A percentile compares a stretch with the other conserved stretches of the same genome.
Evolutionary conservation across 2,888 invertebrate genomes (phyloP).

Genomic region (Salpingus planirostris): DNA sequence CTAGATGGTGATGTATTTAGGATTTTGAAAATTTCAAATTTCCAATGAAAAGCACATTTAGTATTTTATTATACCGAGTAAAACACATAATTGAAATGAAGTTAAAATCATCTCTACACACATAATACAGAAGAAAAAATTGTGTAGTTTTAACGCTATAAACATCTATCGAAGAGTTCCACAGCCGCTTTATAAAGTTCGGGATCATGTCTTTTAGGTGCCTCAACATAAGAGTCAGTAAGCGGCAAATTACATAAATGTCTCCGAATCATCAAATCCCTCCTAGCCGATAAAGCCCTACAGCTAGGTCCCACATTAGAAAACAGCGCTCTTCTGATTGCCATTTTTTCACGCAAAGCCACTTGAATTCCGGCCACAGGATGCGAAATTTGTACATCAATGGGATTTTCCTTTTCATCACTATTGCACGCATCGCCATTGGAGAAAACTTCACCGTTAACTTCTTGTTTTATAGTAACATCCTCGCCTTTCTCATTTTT

Average conservation of each 20-base stretch:
- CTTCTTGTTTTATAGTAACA: conserved; percentile 16
- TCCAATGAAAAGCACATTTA: too few species aligned
- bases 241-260: conserved; percentile 61
- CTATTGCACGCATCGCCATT: too few species aligned
- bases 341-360: conserved; percentile 50
- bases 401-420: too few species aligned
- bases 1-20: too few species aligned
- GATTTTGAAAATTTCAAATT: too few species aligned
- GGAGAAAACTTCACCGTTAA: conserved; percentile 16
- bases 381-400: conserved; percentile 36
- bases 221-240: conserved; percentile 45
- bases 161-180: conserved; percentile 35
- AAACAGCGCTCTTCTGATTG: conserved; percentile 54
- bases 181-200: conserved; percentile 37
- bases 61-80: too few species aligned
- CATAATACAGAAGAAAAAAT: too few species aligned
- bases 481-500: conserved; percentile 19
- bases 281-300: conserved; percentile 68
- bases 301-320: conserved; percentile 65
- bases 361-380: conserved; percentile 55
- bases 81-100: too few species aligned
- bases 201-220: conserved; percentile 37
- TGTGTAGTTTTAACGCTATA: conserved; percentile 27
- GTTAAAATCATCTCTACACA: too few species aligned
- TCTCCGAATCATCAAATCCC: conserved; percentile 65